phyloP scores from a whole-genome alignment of 2,888 invertebrate genomes.

The Rhamnusium bicolor region DNA sequence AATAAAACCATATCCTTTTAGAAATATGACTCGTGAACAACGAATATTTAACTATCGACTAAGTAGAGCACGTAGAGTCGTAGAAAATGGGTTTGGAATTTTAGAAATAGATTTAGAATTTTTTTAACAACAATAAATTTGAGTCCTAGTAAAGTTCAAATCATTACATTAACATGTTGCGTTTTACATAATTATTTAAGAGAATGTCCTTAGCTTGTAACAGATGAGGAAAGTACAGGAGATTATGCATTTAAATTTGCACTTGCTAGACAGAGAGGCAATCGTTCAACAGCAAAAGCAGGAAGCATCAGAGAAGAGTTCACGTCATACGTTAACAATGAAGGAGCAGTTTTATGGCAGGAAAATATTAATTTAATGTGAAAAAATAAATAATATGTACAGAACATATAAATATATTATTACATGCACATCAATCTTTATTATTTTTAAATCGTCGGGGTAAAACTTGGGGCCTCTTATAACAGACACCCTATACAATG shows the following conservation, averaged over 20 bases:
- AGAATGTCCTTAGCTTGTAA: background rate
- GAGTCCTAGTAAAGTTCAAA: slow-evolving; percentile 35
- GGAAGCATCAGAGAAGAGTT: slow-evolving; percentile 15
- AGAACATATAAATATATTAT: no score
- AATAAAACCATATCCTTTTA: slow-evolving; percentile 55
- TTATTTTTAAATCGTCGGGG: no score
- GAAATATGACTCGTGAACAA: slow-evolving; percentile 33
- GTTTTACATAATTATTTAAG: slow-evolving; percentile 37
- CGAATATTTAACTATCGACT: slow-evolving; percentile 38
- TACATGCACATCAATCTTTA: no score
- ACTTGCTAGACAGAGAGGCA: background rate
- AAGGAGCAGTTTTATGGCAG: slow-evolving; percentile 26
- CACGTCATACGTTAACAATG: slow-evolving; percentile 18
- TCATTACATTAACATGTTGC: slow-evolving; percentile 36
- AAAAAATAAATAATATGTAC: background rate
- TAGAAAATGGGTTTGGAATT: slow-evolving; percentile 45
- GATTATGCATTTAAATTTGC: slow-evolving; percentile 23
- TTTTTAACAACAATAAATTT: slow-evolving; percentile 37
- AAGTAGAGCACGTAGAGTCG: slow-evolving; percentile 14
- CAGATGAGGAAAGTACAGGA: slow-evolving; percentile 13
- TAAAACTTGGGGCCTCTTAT: no score
- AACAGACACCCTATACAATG: no score
- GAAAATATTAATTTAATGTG: background rate
- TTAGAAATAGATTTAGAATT: slow-evolving; percentile 36
- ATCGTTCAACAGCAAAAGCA: background rate